Percentiles rank a stretch among this genome's conserved stretches.
Conservation (phyloP, 2,113 vertebrate genomes). For the Channa argus region DNA sequence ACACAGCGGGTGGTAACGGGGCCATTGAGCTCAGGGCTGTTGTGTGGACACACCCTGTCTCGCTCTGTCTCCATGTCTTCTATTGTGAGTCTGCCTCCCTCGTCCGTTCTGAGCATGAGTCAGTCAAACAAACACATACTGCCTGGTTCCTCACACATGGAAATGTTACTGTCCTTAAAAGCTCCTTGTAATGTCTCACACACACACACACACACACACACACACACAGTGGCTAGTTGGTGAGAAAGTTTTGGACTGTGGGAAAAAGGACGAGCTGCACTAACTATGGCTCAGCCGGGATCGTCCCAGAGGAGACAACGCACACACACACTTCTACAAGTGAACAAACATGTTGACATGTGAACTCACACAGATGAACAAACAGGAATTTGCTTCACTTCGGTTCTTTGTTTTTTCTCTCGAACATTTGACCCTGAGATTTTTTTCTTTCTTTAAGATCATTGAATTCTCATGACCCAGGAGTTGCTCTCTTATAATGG, state of each 20-base stretch:
- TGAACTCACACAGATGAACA: slow-evolving; percentile 7
- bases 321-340: slow-evolving; percentile 19
- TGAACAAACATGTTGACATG: slow-evolving; percentile 40
- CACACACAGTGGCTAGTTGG: neutral
- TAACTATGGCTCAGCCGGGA: slow-evolving; percentile 20
- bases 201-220: slow-evolving; percentile 8
- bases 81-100: slow-evolving; percentile 46
- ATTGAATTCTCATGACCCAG: slow-evolving; percentile 31
- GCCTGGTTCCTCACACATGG: slow-evolving; percentile 46
- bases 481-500: too few relatives aligned
- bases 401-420: neutral
- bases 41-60: slow-evolving; percentile 19
- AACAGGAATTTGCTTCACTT: slow-evolving; percentile 17
- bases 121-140: neutral
- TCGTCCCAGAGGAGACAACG: slow-evolving; percentile 27
- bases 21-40: slow-evolving; percentile 10
- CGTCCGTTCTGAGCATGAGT: neutral
- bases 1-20: slow-evolving; percentile 25
- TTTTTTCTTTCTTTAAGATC: neutral
- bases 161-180: slow-evolving; percentile 42
- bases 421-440: neutral
- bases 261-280: slow-evolving; percentile 52
- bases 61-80: neutral
- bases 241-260: slow-evolving; percentile 61
- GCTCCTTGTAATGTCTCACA: neutral